These are phyloP conservation scores for Meteorus sp. DNA, from an alignment of 1,140 invertebrate genomes.

Conservation along the genomic window DNA sequence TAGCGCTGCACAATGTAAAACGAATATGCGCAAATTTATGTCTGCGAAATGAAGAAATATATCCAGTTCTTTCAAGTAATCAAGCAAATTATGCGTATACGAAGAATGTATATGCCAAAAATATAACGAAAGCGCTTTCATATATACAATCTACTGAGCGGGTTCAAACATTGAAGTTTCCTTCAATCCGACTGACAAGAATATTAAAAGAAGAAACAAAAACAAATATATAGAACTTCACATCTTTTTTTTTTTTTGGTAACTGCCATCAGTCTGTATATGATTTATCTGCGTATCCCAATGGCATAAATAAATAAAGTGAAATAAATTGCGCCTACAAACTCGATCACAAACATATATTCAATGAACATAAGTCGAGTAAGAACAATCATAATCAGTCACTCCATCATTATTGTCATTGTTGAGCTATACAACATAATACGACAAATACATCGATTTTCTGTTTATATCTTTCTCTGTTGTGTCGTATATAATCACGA, in stretches of 20 bases:
- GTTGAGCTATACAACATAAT: too few relatives aligned
- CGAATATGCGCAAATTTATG: background rate
- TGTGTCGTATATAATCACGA: too few relatives aligned
- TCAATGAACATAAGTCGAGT: background rate
- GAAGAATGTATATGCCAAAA: background rate
- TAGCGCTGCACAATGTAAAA: too few relatives aligned
- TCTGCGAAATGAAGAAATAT: background rate
- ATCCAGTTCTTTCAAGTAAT: background rate
- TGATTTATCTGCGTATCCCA: background rate
- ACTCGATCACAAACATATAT: background rate
- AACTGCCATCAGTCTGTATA: conserved; percentile 6
- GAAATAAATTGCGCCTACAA: background rate
- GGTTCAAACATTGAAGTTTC: background rate
- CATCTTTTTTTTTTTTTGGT: background rate
- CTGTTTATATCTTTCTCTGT: too few relatives aligned
- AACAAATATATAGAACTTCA: background rate
- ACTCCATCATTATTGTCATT: too few relatives aligned
- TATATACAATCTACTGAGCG: background rate
- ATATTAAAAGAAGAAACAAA: background rate
- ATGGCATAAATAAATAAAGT: background rate
- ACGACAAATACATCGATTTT: too few relatives aligned
- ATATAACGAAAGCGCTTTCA: too few relatives aligned
- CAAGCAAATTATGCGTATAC: background rate
- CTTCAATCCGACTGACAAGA: background rate
- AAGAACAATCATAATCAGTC: too few relatives aligned